Evolutionary conservation across 1,140 invertebrate genomes (phyloP).

Genomic region (Sminthurides bifidus): DNA sequence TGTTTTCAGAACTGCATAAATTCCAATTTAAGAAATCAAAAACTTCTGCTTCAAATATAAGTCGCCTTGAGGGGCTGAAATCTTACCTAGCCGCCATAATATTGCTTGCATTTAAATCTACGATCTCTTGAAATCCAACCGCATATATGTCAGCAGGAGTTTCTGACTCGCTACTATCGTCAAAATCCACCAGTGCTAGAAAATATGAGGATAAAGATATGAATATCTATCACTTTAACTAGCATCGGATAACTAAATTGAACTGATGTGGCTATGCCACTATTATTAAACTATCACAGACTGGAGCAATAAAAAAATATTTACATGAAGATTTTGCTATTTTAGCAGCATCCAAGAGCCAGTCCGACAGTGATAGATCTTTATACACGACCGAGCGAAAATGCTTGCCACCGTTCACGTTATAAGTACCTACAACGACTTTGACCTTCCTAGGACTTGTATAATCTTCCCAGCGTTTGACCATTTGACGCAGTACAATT

Average conservation of each 20-base stretch:
- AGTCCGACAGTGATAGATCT: slow-evolving; percentile 82
- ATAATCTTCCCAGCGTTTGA: slow-evolving; percentile 71
- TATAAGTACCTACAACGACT: slow-evolving; percentile 90
- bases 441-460: slow-evolving; percentile 57
- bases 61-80: too few species aligned
- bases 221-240: slow-evolving; percentile 8
- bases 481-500: slow-evolving; percentile 66
- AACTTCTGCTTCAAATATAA: slow-evolving; percentile 4
- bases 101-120: slow-evolving; percentile 96
- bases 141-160: slow-evolving; percentile 75
- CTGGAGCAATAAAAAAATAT: slow-evolving; percentile 23
- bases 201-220: slow-evolving; percentile 28
- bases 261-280: too few species aligned
- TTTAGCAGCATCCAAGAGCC: slow-evolving; percentile 68
- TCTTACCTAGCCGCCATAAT: slow-evolving; percentile 90
- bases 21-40: slow-evolving; percentile 14
- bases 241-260: too few species aligned
- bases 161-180: slow-evolving; percentile 44
- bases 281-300: too few species aligned
- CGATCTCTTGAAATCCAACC: slow-evolving; percentile 98
- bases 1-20: slow-evolving; percentile 76
- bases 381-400: slow-evolving; percentile 94
- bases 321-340: slow-evolving; percentile 40
- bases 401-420: slow-evolving; percentile 98
- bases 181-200: slow-evolving; percentile 44